A percentile compares a stretch with the other conserved stretches of the same genome.
phyloP scores from a whole-genome alignment of 1,140 invertebrate genomes.

The Diuraphis noxia region DNA sequence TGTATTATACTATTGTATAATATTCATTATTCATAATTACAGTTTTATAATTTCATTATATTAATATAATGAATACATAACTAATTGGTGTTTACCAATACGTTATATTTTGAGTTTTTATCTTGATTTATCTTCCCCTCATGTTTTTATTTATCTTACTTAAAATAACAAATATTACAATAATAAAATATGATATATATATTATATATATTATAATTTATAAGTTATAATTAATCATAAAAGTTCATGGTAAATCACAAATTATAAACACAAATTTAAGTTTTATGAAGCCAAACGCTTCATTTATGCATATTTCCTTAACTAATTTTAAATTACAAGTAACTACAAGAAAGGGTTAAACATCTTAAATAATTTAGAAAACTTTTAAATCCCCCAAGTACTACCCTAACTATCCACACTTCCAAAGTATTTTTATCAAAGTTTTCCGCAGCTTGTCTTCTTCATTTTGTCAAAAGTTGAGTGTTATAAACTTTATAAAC shows the following conservation, averaged over 20 bases:
- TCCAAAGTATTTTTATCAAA: constrained; percentile 13
- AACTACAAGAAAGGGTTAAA: constrained; percentile 17
- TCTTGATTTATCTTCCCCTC: background rate
- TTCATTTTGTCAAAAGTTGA: constrained; percentile 6
- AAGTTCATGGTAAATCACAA: background rate
- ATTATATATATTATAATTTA: background rate
- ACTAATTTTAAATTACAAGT: constrained; percentile 22
- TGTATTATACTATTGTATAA: too few relatives aligned
- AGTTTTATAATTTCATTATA: too few relatives aligned
- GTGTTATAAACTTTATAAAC: background rate
- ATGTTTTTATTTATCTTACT: background rate
- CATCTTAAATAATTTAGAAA: constrained; percentile 2
- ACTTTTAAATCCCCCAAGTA: background rate
- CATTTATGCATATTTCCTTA: background rate
- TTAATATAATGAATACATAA: too few relatives aligned
- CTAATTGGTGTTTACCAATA: too few relatives aligned
- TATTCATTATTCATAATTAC: too few relatives aligned
- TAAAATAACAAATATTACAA: background rate
- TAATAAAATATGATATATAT: too few relatives aligned
- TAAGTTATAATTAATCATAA: background rate
- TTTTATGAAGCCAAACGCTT: background rate
- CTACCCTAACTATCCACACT: background rate
- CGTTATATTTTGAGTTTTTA: background rate
- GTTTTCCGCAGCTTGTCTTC: background rate
- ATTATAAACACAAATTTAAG: background rate